A percentile compares a stretch with the other conserved stretches of the same genome.
phyloP scores from a whole-genome alignment of 2,888 invertebrate genomes.

The Tinea semifulvella region DNA sequence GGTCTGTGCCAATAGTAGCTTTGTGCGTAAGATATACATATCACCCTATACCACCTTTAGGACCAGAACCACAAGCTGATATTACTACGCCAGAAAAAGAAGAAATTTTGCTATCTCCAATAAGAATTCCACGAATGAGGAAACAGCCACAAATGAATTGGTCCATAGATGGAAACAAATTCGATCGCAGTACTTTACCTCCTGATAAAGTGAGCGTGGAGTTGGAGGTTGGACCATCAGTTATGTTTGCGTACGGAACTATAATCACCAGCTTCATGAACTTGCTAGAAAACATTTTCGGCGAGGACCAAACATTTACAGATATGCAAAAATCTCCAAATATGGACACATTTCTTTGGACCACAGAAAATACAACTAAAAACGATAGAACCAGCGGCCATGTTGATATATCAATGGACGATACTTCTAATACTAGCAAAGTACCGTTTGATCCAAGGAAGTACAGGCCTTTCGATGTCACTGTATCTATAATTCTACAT shows the following conservation, averaged over 20 bases:
- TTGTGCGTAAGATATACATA: conserved; percentile 90
- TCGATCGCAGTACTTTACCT: conserved; percentile 85
- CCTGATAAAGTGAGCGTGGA: conserved; percentile 93
- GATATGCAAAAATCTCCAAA: conserved; percentile 83
- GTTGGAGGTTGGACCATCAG: conserved; percentile 93
- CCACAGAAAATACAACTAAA: conserved; percentile 46
- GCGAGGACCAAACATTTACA: conserved; percentile 93
- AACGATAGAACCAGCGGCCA: conserved; percentile 52
- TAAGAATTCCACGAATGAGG: conserved; percentile 84
- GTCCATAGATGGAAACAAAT: conserved; percentile 76
- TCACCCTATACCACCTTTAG: conserved; percentile 90
- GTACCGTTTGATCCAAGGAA: conserved; percentile 84
- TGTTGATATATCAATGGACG: conserved; percentile 70
- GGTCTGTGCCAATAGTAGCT: conserved; percentile 95
- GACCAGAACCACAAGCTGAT: conserved; percentile 89
- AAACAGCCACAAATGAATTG: conserved; percentile 76
- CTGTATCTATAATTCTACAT: conserved; percentile 92
- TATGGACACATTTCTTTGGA: conserved; percentile 45
- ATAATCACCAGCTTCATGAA: conserved; percentile 89
- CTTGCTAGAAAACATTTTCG: conserved; percentile 96
- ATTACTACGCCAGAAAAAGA: conserved; percentile 95
- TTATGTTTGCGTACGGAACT: conserved; percentile 90
- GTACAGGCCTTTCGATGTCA: conserved; percentile 90
- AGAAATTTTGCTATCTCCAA: conserved; percentile 89
- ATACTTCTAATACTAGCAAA: conserved; percentile 66